phyloP scores from a whole-genome alignment of 2,113 vertebrate species.

The Marmota monax region DNA sequence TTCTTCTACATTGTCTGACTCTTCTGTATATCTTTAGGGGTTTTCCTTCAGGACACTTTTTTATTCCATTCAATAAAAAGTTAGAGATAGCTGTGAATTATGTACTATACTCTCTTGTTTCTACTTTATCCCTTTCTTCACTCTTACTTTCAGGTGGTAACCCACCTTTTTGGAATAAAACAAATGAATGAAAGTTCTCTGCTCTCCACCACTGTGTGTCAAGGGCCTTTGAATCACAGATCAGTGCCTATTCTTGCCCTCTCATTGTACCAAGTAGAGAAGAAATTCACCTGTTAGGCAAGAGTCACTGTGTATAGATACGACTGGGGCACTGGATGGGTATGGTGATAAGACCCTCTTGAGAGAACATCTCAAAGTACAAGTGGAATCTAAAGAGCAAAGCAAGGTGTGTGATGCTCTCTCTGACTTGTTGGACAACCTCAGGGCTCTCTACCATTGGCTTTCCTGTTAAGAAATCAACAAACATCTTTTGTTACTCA shows the following conservation, averaged over 20 bases:
- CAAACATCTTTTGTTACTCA: background rate
- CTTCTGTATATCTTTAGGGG: background rate
- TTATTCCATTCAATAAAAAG: background rate
- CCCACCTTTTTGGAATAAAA: background rate
- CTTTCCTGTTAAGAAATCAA: background rate
- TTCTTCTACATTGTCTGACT: background rate
- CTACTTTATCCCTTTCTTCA: background rate
- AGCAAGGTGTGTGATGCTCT: background rate
- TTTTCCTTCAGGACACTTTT: background rate
- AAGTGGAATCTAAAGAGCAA: background rate
- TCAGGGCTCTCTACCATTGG: background rate
- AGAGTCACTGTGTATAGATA: background rate
- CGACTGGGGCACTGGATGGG: background rate
- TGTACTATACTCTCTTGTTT: background rate
- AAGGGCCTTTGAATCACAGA: background rate
- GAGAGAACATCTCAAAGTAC: background rate
- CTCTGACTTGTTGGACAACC: background rate
- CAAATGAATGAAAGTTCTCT: background rate
- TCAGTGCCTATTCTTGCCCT: background rate
- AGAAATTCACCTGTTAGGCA: background rate
- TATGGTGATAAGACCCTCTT: background rate
- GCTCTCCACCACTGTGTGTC: background rate
- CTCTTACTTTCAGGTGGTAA: background rate
- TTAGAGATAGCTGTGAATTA: background rate
- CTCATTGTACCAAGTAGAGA: background rate